Conservation (phyloP, 1,140 invertebrate genomes). For the Trichomalopsis sarcophagae region DNA sequence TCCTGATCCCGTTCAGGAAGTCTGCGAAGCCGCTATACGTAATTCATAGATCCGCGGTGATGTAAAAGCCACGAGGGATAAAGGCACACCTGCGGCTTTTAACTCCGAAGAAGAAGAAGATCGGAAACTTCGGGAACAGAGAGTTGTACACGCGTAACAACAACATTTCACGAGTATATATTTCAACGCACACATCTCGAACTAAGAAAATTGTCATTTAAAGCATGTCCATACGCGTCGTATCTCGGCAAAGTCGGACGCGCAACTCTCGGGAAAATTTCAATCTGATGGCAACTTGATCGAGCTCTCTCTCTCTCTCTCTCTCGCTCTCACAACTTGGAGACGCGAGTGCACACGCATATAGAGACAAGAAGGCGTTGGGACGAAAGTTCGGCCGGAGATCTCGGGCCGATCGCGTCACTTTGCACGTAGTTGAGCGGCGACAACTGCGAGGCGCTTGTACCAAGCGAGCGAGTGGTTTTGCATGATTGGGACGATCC, state of each 20-base stretch:
- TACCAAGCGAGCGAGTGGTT: conserved; percentile 18
- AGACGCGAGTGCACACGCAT: neutral
- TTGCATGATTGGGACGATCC: conserved; percentile 42
- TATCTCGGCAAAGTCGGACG: too few relatives aligned
- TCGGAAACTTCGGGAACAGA: neutral
- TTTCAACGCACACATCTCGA: neutral
- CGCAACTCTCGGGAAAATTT: neutral
- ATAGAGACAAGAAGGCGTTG: neutral
- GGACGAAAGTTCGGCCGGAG: conserved; percentile 26
- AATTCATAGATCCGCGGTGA: conserved; percentile 55
- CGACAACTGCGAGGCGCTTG: conserved; percentile 15
- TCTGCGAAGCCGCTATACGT: conserved; percentile 54
- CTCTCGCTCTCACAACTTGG: neutral
- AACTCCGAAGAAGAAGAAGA: neutral
- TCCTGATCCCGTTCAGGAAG: neutral
- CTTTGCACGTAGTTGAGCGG: conserved; percentile 28
- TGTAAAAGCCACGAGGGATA: conserved; percentile 4
- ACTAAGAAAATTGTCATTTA: neutral
- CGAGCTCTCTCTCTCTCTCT: neutral
- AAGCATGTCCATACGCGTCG: neutral
- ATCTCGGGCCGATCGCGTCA: conserved; percentile 28
- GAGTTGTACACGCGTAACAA: too few relatives aligned
- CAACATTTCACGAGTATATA: too few relatives aligned
- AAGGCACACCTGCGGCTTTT: conserved; percentile 24
- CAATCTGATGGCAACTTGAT: neutral